These are phyloP conservation scores for Drosophila nikananu DNA, from an alignment of 1,140 invertebrate species.

Conservation along the genomic window DNA sequence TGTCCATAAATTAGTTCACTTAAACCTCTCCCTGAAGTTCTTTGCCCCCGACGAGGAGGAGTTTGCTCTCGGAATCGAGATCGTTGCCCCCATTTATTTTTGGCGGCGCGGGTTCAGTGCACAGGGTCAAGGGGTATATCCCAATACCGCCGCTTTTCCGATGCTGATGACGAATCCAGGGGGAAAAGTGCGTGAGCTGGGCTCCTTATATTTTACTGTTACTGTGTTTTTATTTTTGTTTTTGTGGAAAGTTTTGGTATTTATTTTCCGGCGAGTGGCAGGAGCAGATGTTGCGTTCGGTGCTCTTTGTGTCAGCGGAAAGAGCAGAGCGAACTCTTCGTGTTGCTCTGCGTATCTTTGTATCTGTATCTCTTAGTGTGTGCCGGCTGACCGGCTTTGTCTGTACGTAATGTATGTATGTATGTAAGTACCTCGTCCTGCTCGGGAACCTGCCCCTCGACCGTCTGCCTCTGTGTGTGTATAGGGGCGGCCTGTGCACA, in stretches of 20 bases:
- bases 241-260: slow-evolving; percentile 11
- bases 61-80: slow-evolving; percentile 14
- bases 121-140: neutral
- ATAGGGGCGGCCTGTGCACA: slow-evolving; percentile 50
- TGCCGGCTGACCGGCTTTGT: slow-evolving; percentile 51
- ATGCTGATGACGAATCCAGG: neutral
- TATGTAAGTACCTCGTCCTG: slow-evolving; percentile 23
- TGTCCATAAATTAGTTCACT: slow-evolving; percentile 32
- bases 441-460: slow-evolving; percentile 18
- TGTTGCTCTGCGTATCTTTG: slow-evolving; percentile 8
- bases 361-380: slow-evolving; percentile 17
- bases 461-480: neutral
- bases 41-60: slow-evolving; percentile 9
- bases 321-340: slow-evolving; percentile 25
- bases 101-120: slow-evolving; percentile 2
- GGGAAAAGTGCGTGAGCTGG: slow-evolving; percentile 26
- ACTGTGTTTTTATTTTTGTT: neutral
- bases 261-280: slow-evolving; percentile 12
- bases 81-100: slow-evolving; percentile 12
- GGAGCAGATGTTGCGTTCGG: slow-evolving; percentile 6
- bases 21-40: slow-evolving; percentile 1
- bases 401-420: slow-evolving; percentile 13
- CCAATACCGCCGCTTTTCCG: neutral
- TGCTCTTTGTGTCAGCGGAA: slow-evolving; percentile 18
- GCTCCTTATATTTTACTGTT: neutral